Evolutionary conservation across 2,888 invertebrate genomes (phyloP), one percentile per base, ranked within the genome.

Genomic region (Hedychridium roseum): DNA sequence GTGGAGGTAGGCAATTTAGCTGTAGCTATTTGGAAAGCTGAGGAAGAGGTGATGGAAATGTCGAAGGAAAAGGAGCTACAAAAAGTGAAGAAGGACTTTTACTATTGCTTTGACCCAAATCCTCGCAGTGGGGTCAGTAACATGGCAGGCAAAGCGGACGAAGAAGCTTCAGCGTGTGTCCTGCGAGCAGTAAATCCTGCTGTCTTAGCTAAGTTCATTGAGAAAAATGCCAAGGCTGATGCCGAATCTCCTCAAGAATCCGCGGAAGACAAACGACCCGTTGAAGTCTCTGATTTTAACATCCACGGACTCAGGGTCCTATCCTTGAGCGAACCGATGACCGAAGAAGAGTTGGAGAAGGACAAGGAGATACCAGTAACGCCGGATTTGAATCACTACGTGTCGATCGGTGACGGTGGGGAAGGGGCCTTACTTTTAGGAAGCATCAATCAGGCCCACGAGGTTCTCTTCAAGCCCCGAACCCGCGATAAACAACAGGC

Each of bases 401-500:
- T 56, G 1, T 72, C 67, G 14, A 43, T 82, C 2, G 71, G 73
- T 3, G 76, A 78, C 0, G 70, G 66, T 18, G 71, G 76, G n/a
- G n/a, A n/a, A n/a, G n/a, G n/a, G 0, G 83, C 81, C 1, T 49
- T 60, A n/a, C 43, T 78, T n/a, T 48, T 58, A 2, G 78, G 71
- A 1, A 68, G 58, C 36, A 68, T 70, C 35, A 66, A 64, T 43
- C 77, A 77, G 28, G 55, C 21, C 1, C 65, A 86, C 46, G 73
- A 80, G 45, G 54, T 52, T 35, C 82, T 82, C 50, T 87, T 86
- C 70, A 81, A 67, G 17, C 57, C 52, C 1, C 60, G 57, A 7
- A 75, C 68, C 0, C 61, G 70, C 2, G 61, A 70, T 40, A 77
- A 68, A 0, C 84, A 86, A 45, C 84, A 84, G 0, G 79, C 86